A percentile compares a stretch with the other conserved stretches of the same genome.
These are phyloP conservation scores for Apamea crenata DNA, from an alignment of 2,888 invertebrate genomes.

Conservation along the genomic window DNA sequence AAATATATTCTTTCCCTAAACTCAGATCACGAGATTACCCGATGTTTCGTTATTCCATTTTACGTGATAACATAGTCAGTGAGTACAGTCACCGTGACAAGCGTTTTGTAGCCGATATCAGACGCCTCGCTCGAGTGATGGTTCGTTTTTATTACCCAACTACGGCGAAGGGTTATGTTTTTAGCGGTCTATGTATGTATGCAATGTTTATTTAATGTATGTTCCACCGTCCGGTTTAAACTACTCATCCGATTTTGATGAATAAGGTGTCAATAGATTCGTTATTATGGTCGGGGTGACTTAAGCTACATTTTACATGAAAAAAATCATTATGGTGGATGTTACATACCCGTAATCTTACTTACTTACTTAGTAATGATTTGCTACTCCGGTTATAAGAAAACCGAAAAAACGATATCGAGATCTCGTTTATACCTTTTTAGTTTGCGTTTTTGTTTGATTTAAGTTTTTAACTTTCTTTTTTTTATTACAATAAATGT, in stretches of 20 bases:
- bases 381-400: no score
- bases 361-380: no score
- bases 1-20: constrained; percentile 36
- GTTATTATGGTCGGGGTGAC: background rate
- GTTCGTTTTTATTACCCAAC: background rate
- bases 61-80: constrained; percentile 47
- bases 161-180: background rate
- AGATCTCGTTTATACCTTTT: background rate
- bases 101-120: constrained; percentile 6
- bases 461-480: background rate
- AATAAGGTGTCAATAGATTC: background rate
- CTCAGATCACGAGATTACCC: constrained; percentile 38
- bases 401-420: background rate
- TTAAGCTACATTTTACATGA: background rate
- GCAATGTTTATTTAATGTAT: background rate
- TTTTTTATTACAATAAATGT: background rate
- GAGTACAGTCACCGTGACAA: constrained; percentile 50
- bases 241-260: background rate
- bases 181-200: background rate
- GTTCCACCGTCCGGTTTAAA: background rate
- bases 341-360: no score
- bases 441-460: background rate
- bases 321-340: background rate
- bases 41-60: constrained; percentile 52
- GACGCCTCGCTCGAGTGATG: background rate